Base-by-base conservation (phyloP, 92 coral and sea anemone genomes). In the Meandrina meandrites region DNA sequence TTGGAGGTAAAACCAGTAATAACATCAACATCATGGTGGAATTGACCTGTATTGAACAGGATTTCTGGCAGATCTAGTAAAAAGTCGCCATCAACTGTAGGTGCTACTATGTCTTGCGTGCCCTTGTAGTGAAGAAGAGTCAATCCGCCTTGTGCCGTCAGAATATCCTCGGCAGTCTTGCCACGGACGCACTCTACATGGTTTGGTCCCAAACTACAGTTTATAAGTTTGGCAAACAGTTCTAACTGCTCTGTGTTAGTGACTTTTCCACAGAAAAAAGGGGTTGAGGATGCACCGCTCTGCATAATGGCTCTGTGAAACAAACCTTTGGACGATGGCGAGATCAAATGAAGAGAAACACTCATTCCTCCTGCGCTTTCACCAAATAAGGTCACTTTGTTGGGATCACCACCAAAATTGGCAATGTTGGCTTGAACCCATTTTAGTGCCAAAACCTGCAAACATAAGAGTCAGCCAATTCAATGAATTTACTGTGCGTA, bases 291-390 rank as follows among this genome's bases (percentile, higher is more conserved):
- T 37, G 80, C 66, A 8, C 78, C 85, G 66, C 85, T 83, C 47
- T 58, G 90, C 68, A 79, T 71, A 11, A 86, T 86, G 48, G 94
- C 94, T 78, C 87, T 78, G 21, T 81, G 86, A 70, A 92, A 89
- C 56, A 92, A 82, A 11, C 85, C 80, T 80, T 92, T 86, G 71
- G 89, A 70, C 71, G 47, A 40, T 31, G 92, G 90, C 30, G 90
- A 75, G 15, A 92, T 31, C 16, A 92, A 74, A 72, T 85, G 92
- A 60, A 89, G 79, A 8, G 92, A 90, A 70, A 92, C 91, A 74
- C 92, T 92, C 54, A 88, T 82, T 81, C 88, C 90, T 22, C 94
- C 94, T 0, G 94, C 86, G 18, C 94, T 89, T 37, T 89, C 86
- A 1, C 94, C 94, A 86, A 92, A 89, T 81, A 92, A 76, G 42